Conservation (phyloP, 2,797 vertebrate species). For the Crax fasciolata region DNA sequence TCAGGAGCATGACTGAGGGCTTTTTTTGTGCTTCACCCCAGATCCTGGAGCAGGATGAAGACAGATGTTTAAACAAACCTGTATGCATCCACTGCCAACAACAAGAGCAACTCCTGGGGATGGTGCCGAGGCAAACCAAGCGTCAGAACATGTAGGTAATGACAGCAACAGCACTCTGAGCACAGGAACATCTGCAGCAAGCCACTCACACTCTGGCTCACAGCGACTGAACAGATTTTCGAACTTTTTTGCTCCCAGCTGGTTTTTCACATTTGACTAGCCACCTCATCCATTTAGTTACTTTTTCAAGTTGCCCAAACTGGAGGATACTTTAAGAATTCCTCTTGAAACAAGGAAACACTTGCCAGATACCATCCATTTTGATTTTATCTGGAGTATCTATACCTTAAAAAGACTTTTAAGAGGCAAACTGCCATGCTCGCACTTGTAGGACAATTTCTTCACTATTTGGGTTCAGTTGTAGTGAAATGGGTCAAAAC, state of each 20-base stretch:
- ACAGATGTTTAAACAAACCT: neutral
- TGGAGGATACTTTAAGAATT: neutral
- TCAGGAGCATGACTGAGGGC: rapidly evolving
- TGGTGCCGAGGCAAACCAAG: neutral
- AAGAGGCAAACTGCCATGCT: neutral
- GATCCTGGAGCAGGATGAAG: neutral
- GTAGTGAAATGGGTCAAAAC: neutral
- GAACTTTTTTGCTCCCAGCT: neutral
- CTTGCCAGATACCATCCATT: neutral
- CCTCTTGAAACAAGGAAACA: neutral
- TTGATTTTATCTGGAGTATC: neutral
- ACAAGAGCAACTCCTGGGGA: neutral
- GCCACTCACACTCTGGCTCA: neutral
- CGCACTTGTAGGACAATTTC: neutral
- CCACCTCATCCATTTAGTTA: neutral
- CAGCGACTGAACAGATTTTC: neutral
- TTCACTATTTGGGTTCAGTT: neutral
- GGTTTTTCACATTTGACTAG: neutral
- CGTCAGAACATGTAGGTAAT: neutral
- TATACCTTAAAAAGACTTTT: neutral
- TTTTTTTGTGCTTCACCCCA: neutral
- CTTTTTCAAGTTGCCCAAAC: neutral
- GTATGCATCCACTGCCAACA: neutral
- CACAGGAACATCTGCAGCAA: neutral
- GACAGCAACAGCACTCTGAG: neutral